These are phyloP conservation scores for Mesaphorura yosii DNA, from an alignment of 1,140 invertebrate genomes.

Conservation along the genomic window DNA sequence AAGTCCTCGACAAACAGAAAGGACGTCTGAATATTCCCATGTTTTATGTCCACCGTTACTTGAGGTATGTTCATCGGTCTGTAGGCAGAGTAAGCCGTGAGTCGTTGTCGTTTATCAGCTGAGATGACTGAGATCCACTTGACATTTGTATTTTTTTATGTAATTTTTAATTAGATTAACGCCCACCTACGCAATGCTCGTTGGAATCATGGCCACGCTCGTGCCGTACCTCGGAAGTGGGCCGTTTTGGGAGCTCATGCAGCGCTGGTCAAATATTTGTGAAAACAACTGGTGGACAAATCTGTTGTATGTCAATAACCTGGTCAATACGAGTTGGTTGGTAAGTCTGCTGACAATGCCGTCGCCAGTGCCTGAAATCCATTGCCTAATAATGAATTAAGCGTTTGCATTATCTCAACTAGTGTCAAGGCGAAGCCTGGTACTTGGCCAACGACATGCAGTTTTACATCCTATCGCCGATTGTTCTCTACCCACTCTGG, in stretches of 20 bases:
- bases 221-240: slow-evolving; percentile 32
- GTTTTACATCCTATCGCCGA: slow-evolving; percentile 50
- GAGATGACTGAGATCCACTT: too few relatives aligned
- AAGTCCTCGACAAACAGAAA: slow-evolving; percentile 49
- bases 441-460: slow-evolving; percentile 71
- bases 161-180: slow-evolving; percentile 44
- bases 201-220: slow-evolving; percentile 53
- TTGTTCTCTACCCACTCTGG: slow-evolving; percentile 38
- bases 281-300: slow-evolving; percentile 22
- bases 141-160: slow-evolving; percentile 30
- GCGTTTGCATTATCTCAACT: slow-evolving; percentile 4
- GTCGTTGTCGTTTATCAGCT: too few relatives aligned
- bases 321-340: slow-evolving; percentile 56
- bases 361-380: neutral
- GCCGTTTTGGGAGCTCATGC: slow-evolving; percentile 14
- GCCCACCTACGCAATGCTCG: slow-evolving; percentile 52
- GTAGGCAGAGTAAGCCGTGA: too few relatives aligned
- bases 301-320: slow-evolving; percentile 50
- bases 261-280: slow-evolving; percentile 9
- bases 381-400: neutral
- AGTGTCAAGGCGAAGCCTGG: slow-evolving; percentile 72
- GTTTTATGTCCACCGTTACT: slow-evolving; percentile 41
- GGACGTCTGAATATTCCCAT: slow-evolving; percentile 49
- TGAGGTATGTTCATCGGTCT: slow-evolving; percentile 22
- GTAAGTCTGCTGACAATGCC: slow-evolving; percentile 56